Evolutionary conservation across 1,140 invertebrate species (phyloP).

Genomic region (Helicorthomorpha holstii): DNA sequence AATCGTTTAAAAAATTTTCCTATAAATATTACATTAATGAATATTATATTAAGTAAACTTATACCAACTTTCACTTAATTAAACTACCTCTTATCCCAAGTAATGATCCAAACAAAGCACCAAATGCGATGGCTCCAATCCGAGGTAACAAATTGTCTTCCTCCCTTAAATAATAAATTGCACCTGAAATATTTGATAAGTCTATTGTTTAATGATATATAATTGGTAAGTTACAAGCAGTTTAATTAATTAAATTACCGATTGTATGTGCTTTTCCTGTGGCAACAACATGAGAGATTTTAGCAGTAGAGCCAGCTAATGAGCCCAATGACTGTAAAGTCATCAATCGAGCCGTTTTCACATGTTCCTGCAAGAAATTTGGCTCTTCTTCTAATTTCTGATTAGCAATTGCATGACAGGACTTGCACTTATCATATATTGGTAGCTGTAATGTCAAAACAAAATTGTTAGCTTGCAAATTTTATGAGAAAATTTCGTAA

Average conservation of each 20-base stretch:
- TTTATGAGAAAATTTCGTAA: too few species aligned
- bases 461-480: background rate
- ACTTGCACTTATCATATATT: background rate
- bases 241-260: background rate
- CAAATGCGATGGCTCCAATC: slow-evolving; percentile 19
- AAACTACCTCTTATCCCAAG: slow-evolving; percentile 17
- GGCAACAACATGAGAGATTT: background rate
- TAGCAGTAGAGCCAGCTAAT: background rate
- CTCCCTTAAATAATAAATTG: slow-evolving; percentile 18
- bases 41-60: background rate
- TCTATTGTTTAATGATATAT: background rate
- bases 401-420: background rate
- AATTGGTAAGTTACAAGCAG: background rate
- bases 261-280: background rate
- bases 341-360: background rate
- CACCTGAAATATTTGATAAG: slow-evolving; percentile 10
- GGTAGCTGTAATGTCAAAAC: background rate
- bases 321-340: background rate
- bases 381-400: background rate
- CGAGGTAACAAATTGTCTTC: slow-evolving; percentile 20
- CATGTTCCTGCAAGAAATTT: background rate
- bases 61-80: slow-evolving; percentile 12
- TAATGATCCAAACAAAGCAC: slow-evolving; percentile 21
- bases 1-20: slow-evolving; percentile 17
- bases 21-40: slow-evolving; percentile 7